Base-by-base conservation (phyloP, 2,888 invertebrate species). In the Chromoteleia sp. region DNA sequence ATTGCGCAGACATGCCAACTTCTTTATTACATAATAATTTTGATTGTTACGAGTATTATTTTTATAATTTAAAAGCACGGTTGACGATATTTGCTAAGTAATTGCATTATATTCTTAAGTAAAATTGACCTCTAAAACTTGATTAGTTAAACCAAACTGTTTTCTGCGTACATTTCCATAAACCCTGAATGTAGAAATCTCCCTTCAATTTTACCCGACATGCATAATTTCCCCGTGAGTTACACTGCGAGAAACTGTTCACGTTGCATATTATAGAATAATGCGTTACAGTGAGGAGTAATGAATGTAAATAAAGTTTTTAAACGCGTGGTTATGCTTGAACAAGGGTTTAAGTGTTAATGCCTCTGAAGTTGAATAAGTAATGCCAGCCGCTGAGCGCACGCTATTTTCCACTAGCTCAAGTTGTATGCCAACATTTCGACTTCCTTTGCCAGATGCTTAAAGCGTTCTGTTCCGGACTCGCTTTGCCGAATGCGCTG, bases 331-430 rank as follows among this genome's bases (percentile, higher is more conserved):
- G 2, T 39, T 41, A n/a, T 14, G 17, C 15, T 19, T 17, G 15
- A 54, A 12, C 41, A 52, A 8, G n/a, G 30, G 25, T 61, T 45
- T n/a, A 39, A 52, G 41, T 41, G 54, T 68, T 29, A 41, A 43
- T 29, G 10, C 43, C 3, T 36, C 33, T 52, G 50, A 52, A 39
- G 17, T 30, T 68, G 54, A 21, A 68, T 68, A 68, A 68, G 41
- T 41, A 17, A 54, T 54, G 52, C n/a, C 5, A n/a, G 8, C 6
- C 14, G 48, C 21, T 48, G 36, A 36, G 25, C 39, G 30, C 86
- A 86, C 84, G 86, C 84, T 83, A 86, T 86, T 87, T 86, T 84
- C 86, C 84, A 86, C 85, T 86, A 84, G 81, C 83, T 86, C 86
- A 86, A 76, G 43, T 45, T 56, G 30, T 30, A 19, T 33, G 56